Base-by-base conservation (phyloP, 64 coral and sea anemone genomes). In the Dendronephthya gigantea region DNA sequence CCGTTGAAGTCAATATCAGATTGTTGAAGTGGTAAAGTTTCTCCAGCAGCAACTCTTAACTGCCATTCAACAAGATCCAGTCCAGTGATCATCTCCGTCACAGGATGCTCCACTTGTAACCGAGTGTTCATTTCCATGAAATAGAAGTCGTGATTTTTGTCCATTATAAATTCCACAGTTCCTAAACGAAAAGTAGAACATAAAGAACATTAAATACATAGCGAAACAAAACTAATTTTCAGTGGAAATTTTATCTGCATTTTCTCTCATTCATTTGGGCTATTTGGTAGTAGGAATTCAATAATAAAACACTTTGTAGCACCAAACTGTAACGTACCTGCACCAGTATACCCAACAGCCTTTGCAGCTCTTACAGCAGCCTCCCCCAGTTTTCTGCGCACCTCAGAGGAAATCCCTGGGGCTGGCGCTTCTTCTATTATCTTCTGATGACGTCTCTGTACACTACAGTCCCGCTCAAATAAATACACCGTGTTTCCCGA, bases 101-200 rank as follows among this genome's bases (percentile, higher is more conserved):
- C 91, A 41, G 94, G 94, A 65, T 97, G 94, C 40, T 97, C 94
- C 23, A 97, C 94, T 87, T 96, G 94, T 45, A 96, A 58, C 50
- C 94, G 85, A n/a, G 94, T 96, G 81, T 96, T 96, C 94, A 96
- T 96, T 89, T 96, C 94, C 94, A 96, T 96, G 40, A 96, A 96
- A 81, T 87, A 96, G 38, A 96, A 96, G n/a, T 90, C 87, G 25
- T 96, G 94, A 13, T 90, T 82, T 90, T 75, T 86, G 76, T 96
- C 94, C 94, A 96, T 96, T 8, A 96, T 96, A 68, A 96, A 96
- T 72, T 96, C 94, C 83, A 96, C 91, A 52, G 94, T 96, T 19
- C 94, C 94, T 96, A 36, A 2, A 83, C 69, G 41, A 62, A 62
- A 2, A 62, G 17, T 23, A 62, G 55, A 15, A 19, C 55, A 62